Percentiles rank a stretch among this genome's conserved stretches.
phyloP scores from a whole-genome alignment of 2,797 vertebrate species.

The Cirrhinus molitorella region DNA sequence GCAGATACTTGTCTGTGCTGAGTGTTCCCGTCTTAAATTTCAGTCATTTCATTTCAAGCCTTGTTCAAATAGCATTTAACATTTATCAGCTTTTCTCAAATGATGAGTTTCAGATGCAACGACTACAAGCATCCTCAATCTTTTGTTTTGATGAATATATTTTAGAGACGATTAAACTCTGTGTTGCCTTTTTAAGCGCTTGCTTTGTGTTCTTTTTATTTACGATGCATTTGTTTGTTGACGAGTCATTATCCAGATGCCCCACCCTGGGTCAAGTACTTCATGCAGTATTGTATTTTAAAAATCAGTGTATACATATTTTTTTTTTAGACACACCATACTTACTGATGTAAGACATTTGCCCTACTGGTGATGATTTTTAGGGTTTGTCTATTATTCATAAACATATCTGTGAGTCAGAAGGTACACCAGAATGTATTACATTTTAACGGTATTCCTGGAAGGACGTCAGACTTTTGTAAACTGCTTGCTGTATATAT shows the following conservation, averaged over 20 bases:
- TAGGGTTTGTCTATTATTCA: slow-evolving; percentile 9
- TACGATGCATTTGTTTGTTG: background rate
- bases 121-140: background rate
- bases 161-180: slow-evolving; percentile 46
- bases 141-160: slow-evolving; percentile 42
- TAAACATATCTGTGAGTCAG: slow-evolving; percentile 43
- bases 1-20: slow-evolving; percentile 1
- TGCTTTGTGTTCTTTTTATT: slow-evolving; percentile 33
- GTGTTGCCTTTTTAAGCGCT: slow-evolving; percentile 45
- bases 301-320: background rate
- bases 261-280: background rate
- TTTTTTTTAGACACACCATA: background rate
- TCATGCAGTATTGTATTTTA: background rate
- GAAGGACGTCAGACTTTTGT: slow-evolving; percentile 22
- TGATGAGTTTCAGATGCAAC: background rate
- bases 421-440: slow-evolving; percentile 9
- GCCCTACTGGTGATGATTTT: slow-evolving; percentile 18
- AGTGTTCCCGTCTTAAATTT: slow-evolving; percentile 20
- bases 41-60: slow-evolving; percentile 35
- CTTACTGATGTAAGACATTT: background rate
- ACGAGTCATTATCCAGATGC: background rate
- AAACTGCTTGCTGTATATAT: slow-evolving; percentile 24
- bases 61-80: background rate
- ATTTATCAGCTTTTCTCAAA: slow-evolving; percentile 12
- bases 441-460: slow-evolving; percentile 1